Percentiles rank a stretch among this genome's conserved stretches.
phyloP scores from a whole-genome alignment of 2,113 vertebrate genomes.

The Cranoglanis bouderius region DNA sequence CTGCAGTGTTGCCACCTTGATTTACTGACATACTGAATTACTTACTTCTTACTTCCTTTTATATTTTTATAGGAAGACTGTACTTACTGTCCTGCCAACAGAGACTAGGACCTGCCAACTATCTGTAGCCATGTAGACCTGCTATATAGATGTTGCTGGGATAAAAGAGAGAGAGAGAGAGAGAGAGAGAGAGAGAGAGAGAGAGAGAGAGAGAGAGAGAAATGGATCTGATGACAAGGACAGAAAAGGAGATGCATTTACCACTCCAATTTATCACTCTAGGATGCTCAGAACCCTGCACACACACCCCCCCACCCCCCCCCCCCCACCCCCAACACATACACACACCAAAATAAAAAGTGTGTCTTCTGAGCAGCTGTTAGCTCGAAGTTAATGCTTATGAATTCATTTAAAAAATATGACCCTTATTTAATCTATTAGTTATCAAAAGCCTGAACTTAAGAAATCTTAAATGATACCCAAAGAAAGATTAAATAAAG shows the following conservation, averaged over 20 bases:
- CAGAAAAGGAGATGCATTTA: slow-evolving; percentile 55
- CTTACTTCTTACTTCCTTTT: not conserved
- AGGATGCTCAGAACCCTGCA: slow-evolving; percentile 42
- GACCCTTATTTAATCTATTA: slow-evolving; percentile 50
- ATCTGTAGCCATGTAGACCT: not conserved
- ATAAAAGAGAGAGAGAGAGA: slow-evolving; percentile 33
- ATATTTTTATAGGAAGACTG: not conserved
- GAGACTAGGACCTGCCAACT: not conserved
- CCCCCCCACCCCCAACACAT: not conserved
- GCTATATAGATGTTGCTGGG: slow-evolving; percentile 25
- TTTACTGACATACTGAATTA: not conserved
- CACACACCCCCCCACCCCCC: not conserved
- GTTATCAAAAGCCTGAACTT: not conserved
- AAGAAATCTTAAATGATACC: slow-evolving; percentile 41
- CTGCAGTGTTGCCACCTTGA: not conserved
- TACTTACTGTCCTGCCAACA: not conserved
- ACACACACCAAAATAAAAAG: slow-evolving; percentile 16
- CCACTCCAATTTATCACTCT: slow-evolving; percentile 55
- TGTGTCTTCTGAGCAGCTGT: slow-evolving; percentile 15
- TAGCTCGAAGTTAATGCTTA: slow-evolving; percentile 38
- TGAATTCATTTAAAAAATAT: slow-evolving; percentile 49
- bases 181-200: not conserved
- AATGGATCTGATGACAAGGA: slow-evolving; percentile 55
- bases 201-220: slow-evolving; percentile 20
- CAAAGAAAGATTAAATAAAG: slow-evolving; percentile 35